A percentile compares a stretch with the other conserved stretches of the same genome.
phyloP scores from a whole-genome alignment of 2,888 invertebrate species.

The Diaphora mendica region DNA sequence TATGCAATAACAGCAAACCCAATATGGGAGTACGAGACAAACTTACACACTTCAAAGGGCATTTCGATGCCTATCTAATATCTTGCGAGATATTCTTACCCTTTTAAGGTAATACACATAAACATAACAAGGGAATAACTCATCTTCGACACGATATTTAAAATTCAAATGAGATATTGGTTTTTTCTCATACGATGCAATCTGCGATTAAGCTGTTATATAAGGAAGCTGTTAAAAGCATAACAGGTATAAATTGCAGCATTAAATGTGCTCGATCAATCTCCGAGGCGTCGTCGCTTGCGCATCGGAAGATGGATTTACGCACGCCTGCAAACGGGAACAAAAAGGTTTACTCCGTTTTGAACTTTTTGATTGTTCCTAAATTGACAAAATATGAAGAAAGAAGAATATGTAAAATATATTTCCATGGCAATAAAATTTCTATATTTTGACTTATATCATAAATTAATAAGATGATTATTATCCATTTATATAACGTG shows the following conservation, averaged over 20 bases:
- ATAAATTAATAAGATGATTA: too few relatives aligned
- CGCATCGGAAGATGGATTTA: conserved; percentile 47
- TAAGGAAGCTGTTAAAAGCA: conserved; percentile 65
- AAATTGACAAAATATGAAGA: background rate
- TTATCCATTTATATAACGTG: too few relatives aligned
- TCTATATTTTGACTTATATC: too few relatives aligned
- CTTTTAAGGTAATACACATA: conserved; percentile 39
- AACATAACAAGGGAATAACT: conserved; percentile 34
- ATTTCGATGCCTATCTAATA: conserved; percentile 37
- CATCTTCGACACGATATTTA: conserved; percentile 30
- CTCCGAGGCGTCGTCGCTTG: conserved; percentile 56
- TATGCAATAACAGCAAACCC: background rate
- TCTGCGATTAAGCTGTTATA: conserved; percentile 58
- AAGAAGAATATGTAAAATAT: too few relatives aligned
- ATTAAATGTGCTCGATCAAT: conserved; percentile 73
- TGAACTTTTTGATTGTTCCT: background rate
- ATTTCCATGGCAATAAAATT: too few relatives aligned
- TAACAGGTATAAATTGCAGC: conserved; percentile 80
- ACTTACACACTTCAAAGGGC: conserved; percentile 32
- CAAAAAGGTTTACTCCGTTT: conserved; percentile 5
- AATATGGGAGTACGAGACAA: conserved; percentile 5
- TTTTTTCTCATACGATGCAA: conserved; percentile 56
- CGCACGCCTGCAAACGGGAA: conserved; percentile 50
- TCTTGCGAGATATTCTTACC: conserved; percentile 26
- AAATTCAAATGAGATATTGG: conserved; percentile 50